Evolutionary conservation across 2,113 vertebrate genomes (phyloP), one percentile per base, ranked within the genome.

Genomic region (Tor tambroides): DNA sequence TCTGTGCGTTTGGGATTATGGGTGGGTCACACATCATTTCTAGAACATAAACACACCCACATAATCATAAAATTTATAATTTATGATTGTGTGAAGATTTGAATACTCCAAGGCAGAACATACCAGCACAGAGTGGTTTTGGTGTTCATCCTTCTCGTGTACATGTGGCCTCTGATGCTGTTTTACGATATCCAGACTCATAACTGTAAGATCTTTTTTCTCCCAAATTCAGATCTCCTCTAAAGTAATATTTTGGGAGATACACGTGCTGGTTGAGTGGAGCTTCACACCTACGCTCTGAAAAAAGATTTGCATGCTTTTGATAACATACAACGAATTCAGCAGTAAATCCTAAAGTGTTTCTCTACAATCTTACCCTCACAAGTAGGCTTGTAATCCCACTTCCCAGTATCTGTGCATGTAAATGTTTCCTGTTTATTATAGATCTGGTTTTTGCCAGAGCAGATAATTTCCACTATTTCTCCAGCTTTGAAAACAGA

Each of bases 41-140:
- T 83, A 46, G 17, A 32, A 69, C 32, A 69, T 38, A 69, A 43
- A 26, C 12, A n/a, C n/a, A 65, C 19, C 2, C 17, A 19, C 7
- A 59, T 38, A 41, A 61, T 80, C 2, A 41, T 26, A 59, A 0
- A 59, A 11, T 30, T 3, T 17, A 35, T 9, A 6, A 4, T 46
- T 8, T 15, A 14, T 8, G 23, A 28, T 7, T 46, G 8, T 30
- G 1, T 49, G 17, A 61, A 6, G 4, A 41, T 32, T 17, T 41
- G 26, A 80, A 61, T 4, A 61, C 30, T 10, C 12, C n/a, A 8
- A 6, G 19, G 9, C 21, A 56, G 12, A 56, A 75, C 83, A n/a
- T 75, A 84, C 84, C 84, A 46, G 15, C 15, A 78, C 84, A 85
- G 26, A 85, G 84, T 78, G 59, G 74, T 46, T 85, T 63, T 6